A percentile compares a stretch with the other conserved stretches of the same genome.
These are phyloP conservation scores for Lynx canadensis DNA, from an alignment of 2,113 vertebrate genomes.

Conservation along the genomic window DNA sequence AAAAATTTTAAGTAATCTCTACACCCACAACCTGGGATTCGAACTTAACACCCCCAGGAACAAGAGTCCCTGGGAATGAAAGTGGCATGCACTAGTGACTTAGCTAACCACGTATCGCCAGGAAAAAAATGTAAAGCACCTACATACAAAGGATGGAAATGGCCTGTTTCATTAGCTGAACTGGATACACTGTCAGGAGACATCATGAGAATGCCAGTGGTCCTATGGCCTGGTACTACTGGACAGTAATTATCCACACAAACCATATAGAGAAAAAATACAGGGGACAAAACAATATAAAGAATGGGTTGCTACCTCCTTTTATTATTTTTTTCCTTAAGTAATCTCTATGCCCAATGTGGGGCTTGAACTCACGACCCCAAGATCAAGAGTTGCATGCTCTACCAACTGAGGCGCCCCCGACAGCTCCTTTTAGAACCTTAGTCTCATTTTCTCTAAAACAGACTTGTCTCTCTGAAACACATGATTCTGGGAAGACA, in stretches of 20 bases:
- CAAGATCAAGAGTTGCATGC: not conserved
- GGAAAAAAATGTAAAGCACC: constrained; percentile 14
- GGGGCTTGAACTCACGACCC: not conserved
- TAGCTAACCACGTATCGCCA: not conserved
- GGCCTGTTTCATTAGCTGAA: not conserved
- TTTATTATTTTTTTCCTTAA: not conserved
- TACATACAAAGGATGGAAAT: constrained; percentile 21
- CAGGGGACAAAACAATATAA: not conserved
- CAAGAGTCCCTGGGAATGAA: not conserved
- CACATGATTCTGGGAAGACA: constrained; percentile 1
- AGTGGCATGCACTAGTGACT: not conserved
- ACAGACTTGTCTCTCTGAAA: constrained; percentile 21
- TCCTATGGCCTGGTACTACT: not conserved
- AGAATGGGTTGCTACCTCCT: not conserved
- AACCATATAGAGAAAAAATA: not conserved
- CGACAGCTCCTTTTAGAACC: not conserved
- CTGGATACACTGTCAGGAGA: not conserved
- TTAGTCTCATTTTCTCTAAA: constrained; percentile 54
- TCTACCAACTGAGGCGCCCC: not conserved
- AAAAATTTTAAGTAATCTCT: not conserved
- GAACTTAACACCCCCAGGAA: not conserved
- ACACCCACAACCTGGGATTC: not conserved
- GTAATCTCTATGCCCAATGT: not conserved
- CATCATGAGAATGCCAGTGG: not conserved
- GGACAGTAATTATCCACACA: constrained; percentile 37